Conservation (phyloP, 2,797 vertebrate genomes). For the Ceryle rudis region DNA sequence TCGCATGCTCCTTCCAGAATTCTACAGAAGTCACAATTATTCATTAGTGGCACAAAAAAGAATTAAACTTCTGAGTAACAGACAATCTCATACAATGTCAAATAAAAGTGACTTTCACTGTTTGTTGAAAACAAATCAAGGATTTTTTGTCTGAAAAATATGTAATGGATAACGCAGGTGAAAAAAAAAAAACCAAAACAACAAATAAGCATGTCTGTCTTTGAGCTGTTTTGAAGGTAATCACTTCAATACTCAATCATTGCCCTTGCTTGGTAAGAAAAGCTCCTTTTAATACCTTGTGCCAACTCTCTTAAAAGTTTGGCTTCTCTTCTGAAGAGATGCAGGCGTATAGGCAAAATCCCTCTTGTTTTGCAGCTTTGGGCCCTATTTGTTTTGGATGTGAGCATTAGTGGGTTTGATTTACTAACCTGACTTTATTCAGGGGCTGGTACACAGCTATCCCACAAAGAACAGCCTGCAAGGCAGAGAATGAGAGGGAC, state of each 20-base stretch:
- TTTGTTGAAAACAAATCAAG: not conserved
- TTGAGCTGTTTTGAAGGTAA: not conserved
- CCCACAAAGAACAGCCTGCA: not conserved
- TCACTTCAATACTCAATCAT: not conserved
- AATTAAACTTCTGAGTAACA: not conserved
- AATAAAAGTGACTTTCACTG: not conserved
- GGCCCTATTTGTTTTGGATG: constrained; percentile 29
- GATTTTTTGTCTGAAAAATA: constrained; percentile 1
- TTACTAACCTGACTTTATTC: not conserved
- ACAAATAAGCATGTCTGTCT: not conserved
- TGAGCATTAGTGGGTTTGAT: not conserved
- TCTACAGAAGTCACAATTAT: not conserved
- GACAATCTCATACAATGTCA: not conserved
- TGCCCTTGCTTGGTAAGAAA: constrained; percentile 29
- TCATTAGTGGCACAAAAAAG: not conserved
- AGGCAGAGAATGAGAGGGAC: not conserved
- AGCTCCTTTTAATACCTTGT: constrained; percentile 15
- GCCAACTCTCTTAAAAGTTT: constrained; percentile 45
- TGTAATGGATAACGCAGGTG: not conserved
- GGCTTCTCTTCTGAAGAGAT: constrained; percentile 47
- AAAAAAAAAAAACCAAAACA: not conserved
- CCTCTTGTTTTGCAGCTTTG: constrained; percentile 10
- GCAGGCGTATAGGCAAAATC: constrained; percentile 21
- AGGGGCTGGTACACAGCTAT: not conserved
- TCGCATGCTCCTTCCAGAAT: constrained; percentile 10